Evolutionary conservation across 1,140 invertebrate species (phyloP).

Genomic region (Maconellicoccus hirsutus): DNA sequence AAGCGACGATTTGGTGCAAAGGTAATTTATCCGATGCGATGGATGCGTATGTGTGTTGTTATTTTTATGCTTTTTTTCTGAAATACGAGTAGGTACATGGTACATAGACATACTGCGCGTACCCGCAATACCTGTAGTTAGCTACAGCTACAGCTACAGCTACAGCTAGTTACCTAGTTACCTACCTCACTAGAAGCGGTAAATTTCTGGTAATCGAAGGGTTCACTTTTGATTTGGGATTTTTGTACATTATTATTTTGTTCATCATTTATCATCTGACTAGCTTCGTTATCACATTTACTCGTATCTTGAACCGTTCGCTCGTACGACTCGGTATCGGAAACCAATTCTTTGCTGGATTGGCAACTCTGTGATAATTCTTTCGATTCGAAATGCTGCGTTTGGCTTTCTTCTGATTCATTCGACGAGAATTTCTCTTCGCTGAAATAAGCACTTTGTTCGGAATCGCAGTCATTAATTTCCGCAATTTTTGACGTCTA

Average conservation of each 20-base stretch:
- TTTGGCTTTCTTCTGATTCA: slow-evolving; percentile 1
- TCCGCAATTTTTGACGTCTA: neutral
- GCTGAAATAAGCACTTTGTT: neutral
- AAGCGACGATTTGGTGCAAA: too few relatives aligned
- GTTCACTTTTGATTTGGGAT: neutral
- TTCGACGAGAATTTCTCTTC: neutral
- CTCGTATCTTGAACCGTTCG: neutral
- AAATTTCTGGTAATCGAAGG: neutral
- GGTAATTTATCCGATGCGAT: too few relatives aligned
- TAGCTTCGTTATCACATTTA: neutral
- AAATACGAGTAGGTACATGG: too few relatives aligned
- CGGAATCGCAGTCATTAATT: neutral
- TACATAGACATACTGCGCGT: too few relatives aligned
- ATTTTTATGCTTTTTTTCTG: too few relatives aligned
- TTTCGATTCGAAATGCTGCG: neutral
- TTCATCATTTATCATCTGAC: neutral
- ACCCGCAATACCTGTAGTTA: too few relatives aligned
- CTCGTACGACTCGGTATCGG: neutral
- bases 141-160: too few relatives aligned
- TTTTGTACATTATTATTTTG: neutral
- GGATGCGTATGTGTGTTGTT: too few relatives aligned
- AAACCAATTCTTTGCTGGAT: neutral
- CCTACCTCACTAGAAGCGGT: neutral
- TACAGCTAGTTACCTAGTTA: too few relatives aligned
- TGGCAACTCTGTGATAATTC: neutral